phyloP scores from a whole-genome alignment of 2,113 vertebrate genomes.

The Platichthys flesus region DNA sequence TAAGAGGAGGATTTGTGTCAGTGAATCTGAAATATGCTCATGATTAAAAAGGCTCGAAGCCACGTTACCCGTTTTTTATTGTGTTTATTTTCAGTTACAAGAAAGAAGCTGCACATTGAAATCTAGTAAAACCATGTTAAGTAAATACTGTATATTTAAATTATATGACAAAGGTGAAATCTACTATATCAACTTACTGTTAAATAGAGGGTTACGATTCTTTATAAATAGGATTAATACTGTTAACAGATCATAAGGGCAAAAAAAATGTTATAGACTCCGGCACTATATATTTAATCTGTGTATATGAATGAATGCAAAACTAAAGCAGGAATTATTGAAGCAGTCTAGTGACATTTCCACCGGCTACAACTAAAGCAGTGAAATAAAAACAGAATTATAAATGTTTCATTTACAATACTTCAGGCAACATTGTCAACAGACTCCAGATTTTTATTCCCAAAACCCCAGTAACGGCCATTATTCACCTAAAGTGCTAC shows the following conservation, averaged over 20 bases:
- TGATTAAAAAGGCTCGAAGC: constrained; percentile 19
- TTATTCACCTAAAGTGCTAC: constrained; percentile 29
- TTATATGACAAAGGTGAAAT: not conserved
- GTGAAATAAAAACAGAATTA: not conserved
- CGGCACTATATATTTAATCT: constrained; percentile 26
- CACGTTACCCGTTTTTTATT: constrained; percentile 51
- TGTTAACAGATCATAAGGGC: constrained; percentile 31
- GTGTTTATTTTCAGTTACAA: constrained; percentile 47
- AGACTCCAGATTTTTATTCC: constrained; percentile 15
- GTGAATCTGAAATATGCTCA: constrained; percentile 1
- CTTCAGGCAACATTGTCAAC: constrained; percentile 12
- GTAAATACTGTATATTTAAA: no score
- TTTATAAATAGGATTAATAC: constrained; percentile 39
- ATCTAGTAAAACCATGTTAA: constrained; percentile 26
- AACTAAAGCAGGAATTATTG: constrained; percentile 15
- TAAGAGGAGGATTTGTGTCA: not conserved
- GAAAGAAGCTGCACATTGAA: constrained; percentile 50
- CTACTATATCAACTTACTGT: constrained; percentile 27
- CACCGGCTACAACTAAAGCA: constrained; percentile 30
- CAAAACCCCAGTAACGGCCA: not conserved
- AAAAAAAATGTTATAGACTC: constrained; percentile 21
- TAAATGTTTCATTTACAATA: constrained; percentile 20
- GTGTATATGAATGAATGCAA: constrained; percentile 30
- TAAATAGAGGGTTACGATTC: constrained; percentile 23
- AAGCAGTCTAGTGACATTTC: constrained; percentile 18